A percentile compares a stretch with the other conserved stretches of the same genome.
phyloP scores from a whole-genome alignment of 2,113 vertebrate species.

The Lontra canadensis region DNA sequence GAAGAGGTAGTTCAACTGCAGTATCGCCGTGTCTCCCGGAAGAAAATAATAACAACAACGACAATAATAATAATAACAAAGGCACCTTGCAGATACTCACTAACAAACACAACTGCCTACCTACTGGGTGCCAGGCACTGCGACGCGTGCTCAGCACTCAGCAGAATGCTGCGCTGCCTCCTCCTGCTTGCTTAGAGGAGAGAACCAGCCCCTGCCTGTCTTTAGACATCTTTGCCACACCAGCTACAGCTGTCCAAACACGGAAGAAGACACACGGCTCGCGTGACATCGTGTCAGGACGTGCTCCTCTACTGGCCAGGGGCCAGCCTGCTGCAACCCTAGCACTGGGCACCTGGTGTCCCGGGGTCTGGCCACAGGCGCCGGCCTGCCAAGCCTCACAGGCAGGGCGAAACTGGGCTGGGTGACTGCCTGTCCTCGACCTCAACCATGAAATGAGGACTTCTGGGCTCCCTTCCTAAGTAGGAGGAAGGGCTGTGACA shows the following conservation, averaged over 20 bases:
- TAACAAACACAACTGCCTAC: not conserved
- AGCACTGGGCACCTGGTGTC: not conserved
- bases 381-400: not conserved
- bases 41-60: not conserved
- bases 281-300: accelerated
- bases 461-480: not conserved
- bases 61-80: not conserved
- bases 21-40: not conserved
- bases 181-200: not conserved
- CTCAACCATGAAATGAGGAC: not conserved
- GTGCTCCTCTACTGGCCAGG: not conserved
- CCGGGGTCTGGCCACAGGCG: not conserved
- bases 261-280: accelerated
- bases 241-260: not conserved
- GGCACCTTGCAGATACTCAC: not conserved
- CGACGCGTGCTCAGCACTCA: not conserved
- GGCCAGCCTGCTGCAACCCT: not conserved
- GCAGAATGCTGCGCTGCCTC: accelerated
- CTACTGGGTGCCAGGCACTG: not conserved
- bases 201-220: not conserved
- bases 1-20: not conserved
- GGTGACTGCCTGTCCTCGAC: not conserved
- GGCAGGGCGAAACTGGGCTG: not conserved
- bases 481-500: not conserved
- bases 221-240: not conserved